Conservation (phyloP, 2,797 vertebrate species). For the Acanthopagrus latus region DNA sequence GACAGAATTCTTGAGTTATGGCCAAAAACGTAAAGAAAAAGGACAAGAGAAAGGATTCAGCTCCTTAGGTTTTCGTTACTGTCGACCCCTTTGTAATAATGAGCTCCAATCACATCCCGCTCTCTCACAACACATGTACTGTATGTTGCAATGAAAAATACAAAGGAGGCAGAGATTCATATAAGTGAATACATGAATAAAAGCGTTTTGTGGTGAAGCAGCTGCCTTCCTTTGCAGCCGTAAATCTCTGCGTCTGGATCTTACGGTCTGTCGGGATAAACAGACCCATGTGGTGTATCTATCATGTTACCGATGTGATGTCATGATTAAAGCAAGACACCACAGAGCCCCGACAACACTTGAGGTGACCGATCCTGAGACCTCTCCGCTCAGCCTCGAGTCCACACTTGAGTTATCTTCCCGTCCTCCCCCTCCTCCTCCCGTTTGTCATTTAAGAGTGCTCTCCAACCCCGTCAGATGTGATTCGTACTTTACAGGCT, state of each 20-base stretch:
- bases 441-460: constrained; percentile 43
- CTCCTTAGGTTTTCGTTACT: constrained; percentile 58
- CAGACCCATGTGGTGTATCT: constrained; percentile 43
- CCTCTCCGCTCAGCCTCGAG: constrained; percentile 9
- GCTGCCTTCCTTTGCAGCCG: background rate
- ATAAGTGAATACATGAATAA: constrained; percentile 11
- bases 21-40: too few species aligned
- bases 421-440: constrained; percentile 31
- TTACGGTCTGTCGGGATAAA: constrained; percentile 36
- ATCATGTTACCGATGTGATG: constrained; percentile 30
- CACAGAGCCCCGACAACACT: constrained; percentile 22
- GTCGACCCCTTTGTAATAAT: constrained; percentile 58
- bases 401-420: constrained; percentile 26
- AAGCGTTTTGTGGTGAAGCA: background rate
- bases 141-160: constrained; percentile 6
- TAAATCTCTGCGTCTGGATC: background rate
- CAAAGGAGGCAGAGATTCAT: background rate
- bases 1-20: too few species aligned
- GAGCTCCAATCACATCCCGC: constrained; percentile 67
- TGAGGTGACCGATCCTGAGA: background rate
- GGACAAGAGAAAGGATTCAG: constrained; percentile 32
- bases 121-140: background rate
- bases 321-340: constrained; percentile 40
- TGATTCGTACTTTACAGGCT: constrained; percentile 63
- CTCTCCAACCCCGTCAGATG: constrained; percentile 53